Percentiles rank a stretch among this genome's conserved stretches.
phyloP scores from a whole-genome alignment of 2,113 vertebrate genomes.

The Xerus inauris region DNA sequence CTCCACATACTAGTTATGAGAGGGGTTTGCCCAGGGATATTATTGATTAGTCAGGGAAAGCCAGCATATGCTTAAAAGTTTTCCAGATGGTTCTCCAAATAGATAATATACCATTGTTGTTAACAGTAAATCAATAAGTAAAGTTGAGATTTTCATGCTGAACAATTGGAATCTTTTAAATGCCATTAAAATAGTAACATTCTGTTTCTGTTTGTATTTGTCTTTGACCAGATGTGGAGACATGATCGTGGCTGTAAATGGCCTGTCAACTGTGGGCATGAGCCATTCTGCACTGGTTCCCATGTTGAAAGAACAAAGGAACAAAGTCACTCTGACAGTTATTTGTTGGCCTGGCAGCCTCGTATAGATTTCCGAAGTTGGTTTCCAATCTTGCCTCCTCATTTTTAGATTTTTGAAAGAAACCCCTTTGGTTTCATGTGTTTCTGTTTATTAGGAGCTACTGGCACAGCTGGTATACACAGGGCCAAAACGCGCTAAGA shows the following conservation, averaged over 20 bases:
- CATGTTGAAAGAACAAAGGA: conserved; percentile 98
- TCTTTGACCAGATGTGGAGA: conserved; percentile 93
- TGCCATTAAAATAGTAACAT: neutral
- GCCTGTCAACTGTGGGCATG: conserved; percentile 97
- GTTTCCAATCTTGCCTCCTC: conserved; percentile 43
- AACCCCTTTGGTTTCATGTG: conserved; percentile 47
- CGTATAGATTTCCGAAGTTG: conserved; percentile 80
- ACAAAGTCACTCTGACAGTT: conserved; percentile 96
- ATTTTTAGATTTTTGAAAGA: conserved; percentile 75
- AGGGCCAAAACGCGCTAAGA: conserved; percentile 82
- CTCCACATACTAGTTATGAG: neutral
- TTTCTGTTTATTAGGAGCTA: conserved; percentile 52
- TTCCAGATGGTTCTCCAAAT: neutral
- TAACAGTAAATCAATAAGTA: neutral
- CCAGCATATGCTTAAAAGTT: neutral
- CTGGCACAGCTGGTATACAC: conserved; percentile 82
- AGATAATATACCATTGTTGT: accelerated
- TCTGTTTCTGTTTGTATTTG: conserved; percentile 5
- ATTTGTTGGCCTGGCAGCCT: conserved; percentile 99
- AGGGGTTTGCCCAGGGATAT: neutral
- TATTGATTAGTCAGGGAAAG: neutral
- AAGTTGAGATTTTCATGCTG: neutral
- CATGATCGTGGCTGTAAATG: conserved; percentile 98
- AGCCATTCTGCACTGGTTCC: conserved; percentile 98
- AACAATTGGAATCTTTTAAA: neutral